Evolutionary conservation across 2,797 vertebrate genomes (phyloP).

Genomic region (Choloepus didactylus): DNA sequence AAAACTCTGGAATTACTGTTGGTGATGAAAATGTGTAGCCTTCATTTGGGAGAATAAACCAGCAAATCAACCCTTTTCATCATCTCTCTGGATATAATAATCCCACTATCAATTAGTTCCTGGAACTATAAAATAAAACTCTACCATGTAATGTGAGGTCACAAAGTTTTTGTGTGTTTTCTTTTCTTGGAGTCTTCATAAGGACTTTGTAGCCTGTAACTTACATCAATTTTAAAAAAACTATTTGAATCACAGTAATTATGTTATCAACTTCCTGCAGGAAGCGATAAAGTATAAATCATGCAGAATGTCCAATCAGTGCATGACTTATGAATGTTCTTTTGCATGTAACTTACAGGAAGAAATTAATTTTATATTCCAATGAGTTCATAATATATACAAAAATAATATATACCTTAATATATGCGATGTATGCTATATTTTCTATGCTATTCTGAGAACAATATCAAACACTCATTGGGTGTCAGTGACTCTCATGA

Average conservation of each 20-base stretch:
- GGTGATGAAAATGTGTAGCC: neutral
- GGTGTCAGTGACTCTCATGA: neutral
- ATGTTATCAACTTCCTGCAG: neutral
- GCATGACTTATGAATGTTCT: neutral
- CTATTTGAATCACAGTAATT: neutral
- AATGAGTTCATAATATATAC: neutral
- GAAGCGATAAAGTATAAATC: neutral
- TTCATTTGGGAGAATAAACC: neutral
- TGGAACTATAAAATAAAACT: neutral
- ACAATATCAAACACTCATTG: neutral
- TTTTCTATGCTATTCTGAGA: neutral
- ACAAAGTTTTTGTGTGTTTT: neutral
- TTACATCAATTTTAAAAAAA: neutral
- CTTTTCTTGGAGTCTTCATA: neutral
- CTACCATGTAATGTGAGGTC: neutral
- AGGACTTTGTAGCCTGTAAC: neutral
- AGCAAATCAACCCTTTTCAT: neutral
- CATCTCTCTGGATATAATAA: neutral
- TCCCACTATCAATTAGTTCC: neutral
- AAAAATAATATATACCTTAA: neutral
- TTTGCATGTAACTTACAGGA: neutral
- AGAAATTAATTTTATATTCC: neutral
- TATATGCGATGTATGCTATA: neutral
- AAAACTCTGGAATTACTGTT: neutral
- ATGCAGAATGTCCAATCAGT: neutral